phyloP scores from a whole-genome alignment of 2,888 invertebrate species.

The Mystacides longicornis region DNA sequence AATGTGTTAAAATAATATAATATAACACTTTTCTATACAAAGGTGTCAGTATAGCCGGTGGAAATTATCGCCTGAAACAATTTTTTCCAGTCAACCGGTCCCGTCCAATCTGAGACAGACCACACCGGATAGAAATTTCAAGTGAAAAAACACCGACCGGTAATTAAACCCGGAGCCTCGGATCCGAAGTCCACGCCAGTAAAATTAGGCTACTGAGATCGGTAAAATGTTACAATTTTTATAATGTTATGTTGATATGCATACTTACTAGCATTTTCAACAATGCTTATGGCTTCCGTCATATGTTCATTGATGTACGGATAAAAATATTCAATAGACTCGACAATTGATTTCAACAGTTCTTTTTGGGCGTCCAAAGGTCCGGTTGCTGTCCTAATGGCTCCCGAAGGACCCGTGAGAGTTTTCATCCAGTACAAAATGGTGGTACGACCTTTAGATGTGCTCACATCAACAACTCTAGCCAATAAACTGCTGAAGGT shows the following conservation, averaged over 20 bases:
- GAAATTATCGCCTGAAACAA: too few relatives aligned
- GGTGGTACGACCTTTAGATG: conserved; percentile 36
- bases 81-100: too few relatives aligned
- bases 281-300: conserved; percentile 63
- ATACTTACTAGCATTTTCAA: conserved; percentile 59
- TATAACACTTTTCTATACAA: too few relatives aligned
- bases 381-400: conserved; percentile 55
- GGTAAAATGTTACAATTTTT: not conserved
- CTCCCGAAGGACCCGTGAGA: conserved; percentile 60
- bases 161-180: too few relatives aligned
- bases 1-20: too few relatives aligned
- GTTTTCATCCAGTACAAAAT: conserved; percentile 65
- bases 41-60: too few relatives aligned
- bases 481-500: conserved; percentile 64
- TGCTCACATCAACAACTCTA: conserved; percentile 52
- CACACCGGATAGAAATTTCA: too few relatives aligned
- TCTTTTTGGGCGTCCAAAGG: conserved; percentile 61
- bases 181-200: too few relatives aligned
- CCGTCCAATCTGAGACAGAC: too few relatives aligned
- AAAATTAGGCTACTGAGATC: too few relatives aligned
- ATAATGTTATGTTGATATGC: not conserved
- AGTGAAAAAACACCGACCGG: too few relatives aligned
- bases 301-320: conserved; percentile 60
- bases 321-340: conserved; percentile 23
- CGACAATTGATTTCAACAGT: conserved; percentile 17